A percentile compares a stretch with the other conserved stretches of the same genome.
Evolutionary conservation across 2,888 invertebrate genomes (phyloP).

Genomic region (Coelogynopora nodosa): DNA sequence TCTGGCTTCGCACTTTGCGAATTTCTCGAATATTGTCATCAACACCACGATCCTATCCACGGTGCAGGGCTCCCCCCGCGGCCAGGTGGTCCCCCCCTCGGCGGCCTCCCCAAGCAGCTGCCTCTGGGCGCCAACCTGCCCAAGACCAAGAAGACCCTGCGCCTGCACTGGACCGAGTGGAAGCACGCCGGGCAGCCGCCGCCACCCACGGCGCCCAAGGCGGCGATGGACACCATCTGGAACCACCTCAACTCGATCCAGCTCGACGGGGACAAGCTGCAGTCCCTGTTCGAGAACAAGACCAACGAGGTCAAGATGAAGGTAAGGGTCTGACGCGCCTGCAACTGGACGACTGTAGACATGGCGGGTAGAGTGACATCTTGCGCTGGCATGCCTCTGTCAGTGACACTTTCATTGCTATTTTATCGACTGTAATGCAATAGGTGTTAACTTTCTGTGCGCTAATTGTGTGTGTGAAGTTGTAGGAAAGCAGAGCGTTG

Average conservation of each 20-base stretch:
- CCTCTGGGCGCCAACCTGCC: slow-evolving; percentile 39
- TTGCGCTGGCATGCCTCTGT: too few relatives aligned
- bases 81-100: slow-evolving; percentile 50
- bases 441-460: too few relatives aligned
- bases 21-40: too few relatives aligned
- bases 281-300: slow-evolving; percentile 91
- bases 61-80: slow-evolving; percentile 49
- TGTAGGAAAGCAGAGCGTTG: not conserved
- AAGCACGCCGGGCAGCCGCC: slow-evolving; percentile 53
- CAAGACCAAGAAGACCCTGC: slow-evolving; percentile 84
- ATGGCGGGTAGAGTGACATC: too few relatives aligned
- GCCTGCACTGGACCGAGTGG: slow-evolving; percentile 91
- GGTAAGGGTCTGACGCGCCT: slow-evolving; percentile 67
- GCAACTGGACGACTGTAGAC: too few relatives aligned
- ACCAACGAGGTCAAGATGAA: slow-evolving; percentile 90
- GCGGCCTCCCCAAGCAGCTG: not conserved
- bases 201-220: slow-evolving; percentile 53
- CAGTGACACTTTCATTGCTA: too few relatives aligned
- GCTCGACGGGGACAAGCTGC: slow-evolving; percentile 85
- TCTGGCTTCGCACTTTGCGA: too few relatives aligned
- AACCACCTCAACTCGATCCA: slow-evolving; percentile 77
- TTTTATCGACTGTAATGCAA: too few relatives aligned
- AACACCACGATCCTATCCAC: too few relatives aligned
- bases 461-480: not conserved
- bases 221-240: slow-evolving; percentile 70